A percentile compares a stretch with the other conserved stretches of the same genome.
These are phyloP conservation scores for Peromyscus nudipes DNA, from an alignment of 2,797 vertebrate genomes.

Conservation along the genomic window DNA sequence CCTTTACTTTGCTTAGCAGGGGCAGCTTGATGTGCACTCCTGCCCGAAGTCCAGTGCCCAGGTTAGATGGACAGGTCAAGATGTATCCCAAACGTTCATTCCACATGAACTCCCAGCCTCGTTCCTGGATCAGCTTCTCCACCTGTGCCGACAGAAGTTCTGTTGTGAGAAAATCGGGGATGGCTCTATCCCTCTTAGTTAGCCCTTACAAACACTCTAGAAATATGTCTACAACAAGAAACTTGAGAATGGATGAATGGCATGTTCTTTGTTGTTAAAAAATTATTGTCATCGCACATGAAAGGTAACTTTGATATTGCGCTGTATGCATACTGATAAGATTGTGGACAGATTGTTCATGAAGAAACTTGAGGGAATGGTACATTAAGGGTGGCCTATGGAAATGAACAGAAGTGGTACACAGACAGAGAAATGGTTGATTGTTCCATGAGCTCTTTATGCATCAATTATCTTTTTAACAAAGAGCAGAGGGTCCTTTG, in stretches of 20 bases:
- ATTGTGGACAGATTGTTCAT: conserved; percentile 7
- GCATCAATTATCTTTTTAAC: conserved; percentile 62
- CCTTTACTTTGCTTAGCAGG: conserved; percentile 95
- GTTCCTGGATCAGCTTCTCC: conserved; percentile 96
- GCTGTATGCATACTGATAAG: conserved; percentile 5
- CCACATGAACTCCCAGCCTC: conserved; percentile 99
- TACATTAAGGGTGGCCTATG: conserved; percentile 32
- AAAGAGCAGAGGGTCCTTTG: conserved; percentile 59
- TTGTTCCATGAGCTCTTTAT: conserved; percentile 56
- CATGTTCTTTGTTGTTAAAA: not conserved
- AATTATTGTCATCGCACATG: conserved; percentile 25
- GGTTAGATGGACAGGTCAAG: conserved; percentile 98
- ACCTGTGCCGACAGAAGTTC: conserved; percentile 89
- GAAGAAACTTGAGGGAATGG: conserved; percentile 34
- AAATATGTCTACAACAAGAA: conserved; percentile 61
- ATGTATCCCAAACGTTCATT: conserved; percentile 96
- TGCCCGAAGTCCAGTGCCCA: conserved; percentile 97
- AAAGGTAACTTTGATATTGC: conserved; percentile 37
- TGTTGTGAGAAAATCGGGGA: conserved; percentile 59
- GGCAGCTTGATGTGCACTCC: conserved; percentile 98
- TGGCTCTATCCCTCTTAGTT: not conserved
- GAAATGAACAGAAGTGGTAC: conserved; percentile 46
- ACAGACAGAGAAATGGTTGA: conserved; percentile 50
- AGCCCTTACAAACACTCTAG: conserved; percentile 44
- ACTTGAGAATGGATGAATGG: conserved; percentile 47